Evolutionary conservation across 2,888 invertebrate genomes (phyloP).

Genomic region (Caenorhabditis sp.): DNA sequence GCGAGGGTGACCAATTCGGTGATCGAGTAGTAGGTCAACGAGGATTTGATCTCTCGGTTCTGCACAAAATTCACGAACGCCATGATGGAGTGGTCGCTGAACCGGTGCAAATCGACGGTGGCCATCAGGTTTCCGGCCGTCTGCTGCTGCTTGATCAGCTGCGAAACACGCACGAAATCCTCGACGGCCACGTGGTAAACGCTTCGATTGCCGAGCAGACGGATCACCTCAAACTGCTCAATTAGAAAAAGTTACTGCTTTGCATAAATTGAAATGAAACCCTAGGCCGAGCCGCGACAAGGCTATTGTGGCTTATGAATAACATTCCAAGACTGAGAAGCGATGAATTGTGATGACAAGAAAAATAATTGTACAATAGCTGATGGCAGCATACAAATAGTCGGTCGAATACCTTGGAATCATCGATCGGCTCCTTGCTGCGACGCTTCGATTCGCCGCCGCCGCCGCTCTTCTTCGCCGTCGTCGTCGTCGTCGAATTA

Average conservation of each 20-base stretch:
- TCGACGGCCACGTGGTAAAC: constrained; percentile 54
- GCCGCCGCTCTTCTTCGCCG: too few relatives aligned
- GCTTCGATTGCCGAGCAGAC: constrained; percentile 49
- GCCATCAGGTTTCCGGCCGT: constrained; percentile 43
- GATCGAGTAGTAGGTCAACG: constrained; percentile 49
- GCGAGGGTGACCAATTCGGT: constrained; percentile 51
- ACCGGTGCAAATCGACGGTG: constrained; percentile 45
- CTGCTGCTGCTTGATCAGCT: constrained; percentile 49
- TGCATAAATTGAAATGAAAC: too few relatives aligned
- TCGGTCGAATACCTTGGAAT: neutral
- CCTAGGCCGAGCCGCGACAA: too few relatives aligned
- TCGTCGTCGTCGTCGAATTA: too few relatives aligned
- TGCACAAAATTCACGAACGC: constrained; percentile 52
- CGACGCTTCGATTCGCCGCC: too few relatives aligned
- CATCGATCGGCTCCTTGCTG: neutral
- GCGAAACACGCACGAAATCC: constrained; percentile 43
- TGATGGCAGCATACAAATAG: too few relatives aligned
- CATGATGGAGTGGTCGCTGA: constrained; percentile 54
- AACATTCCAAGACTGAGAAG: too few relatives aligned
- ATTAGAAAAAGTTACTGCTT: too few relatives aligned
- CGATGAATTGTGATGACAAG: too few relatives aligned
- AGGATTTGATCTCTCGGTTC: constrained; percentile 37
- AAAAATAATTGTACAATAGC: too few relatives aligned
- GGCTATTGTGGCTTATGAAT: too few relatives aligned
- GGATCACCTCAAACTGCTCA: constrained; percentile 25